Evolutionary conservation across 2,888 invertebrate genomes (phyloP).

Genomic region (Tyria jacobaeae): DNA sequence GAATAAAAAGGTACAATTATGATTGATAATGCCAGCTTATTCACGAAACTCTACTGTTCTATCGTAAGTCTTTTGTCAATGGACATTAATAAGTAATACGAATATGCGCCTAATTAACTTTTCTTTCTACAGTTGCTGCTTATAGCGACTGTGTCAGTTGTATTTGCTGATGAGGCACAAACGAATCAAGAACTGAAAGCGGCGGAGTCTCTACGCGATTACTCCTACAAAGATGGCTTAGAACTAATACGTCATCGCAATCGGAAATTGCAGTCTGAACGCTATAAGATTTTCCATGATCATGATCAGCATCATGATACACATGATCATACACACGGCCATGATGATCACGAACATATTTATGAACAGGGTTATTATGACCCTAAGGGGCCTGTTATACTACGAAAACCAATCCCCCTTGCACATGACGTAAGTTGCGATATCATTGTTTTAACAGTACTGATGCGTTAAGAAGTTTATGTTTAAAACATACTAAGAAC

Average conservation of each 20-base stretch:
- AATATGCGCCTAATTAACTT: neutral
- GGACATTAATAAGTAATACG: too few relatives aligned
- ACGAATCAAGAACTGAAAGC: constrained; percentile 7
- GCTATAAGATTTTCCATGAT: constrained; percentile 1
- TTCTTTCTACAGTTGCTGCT: constrained; percentile 46
- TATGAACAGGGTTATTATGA: neutral
- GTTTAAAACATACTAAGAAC: neutral
- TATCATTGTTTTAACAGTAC: neutral
- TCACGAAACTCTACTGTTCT: too few relatives aligned
- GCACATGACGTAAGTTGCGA: constrained; percentile 43
- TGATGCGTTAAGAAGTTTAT: neutral
- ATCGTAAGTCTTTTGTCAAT: too few relatives aligned
- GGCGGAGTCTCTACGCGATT: constrained; percentile 29
- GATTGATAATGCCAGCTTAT: too few relatives aligned
- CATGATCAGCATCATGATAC: constrained; percentile 19
- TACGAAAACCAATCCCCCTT: constrained; percentile 49
- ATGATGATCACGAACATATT: neutral
- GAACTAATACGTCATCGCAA: constrained; percentile 46
- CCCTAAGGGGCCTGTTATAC: constrained; percentile 45
- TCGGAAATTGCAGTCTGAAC: constrained; percentile 8
- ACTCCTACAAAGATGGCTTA: constrained; percentile 40
- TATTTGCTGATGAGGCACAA: constrained; percentile 27
- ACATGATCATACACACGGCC: constrained; percentile 13
- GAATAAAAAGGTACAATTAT: too few relatives aligned
- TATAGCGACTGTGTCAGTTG: constrained; percentile 36